Conservation (phyloP, 2,888 invertebrate genomes). For the Parelbella ahira region DNA sequence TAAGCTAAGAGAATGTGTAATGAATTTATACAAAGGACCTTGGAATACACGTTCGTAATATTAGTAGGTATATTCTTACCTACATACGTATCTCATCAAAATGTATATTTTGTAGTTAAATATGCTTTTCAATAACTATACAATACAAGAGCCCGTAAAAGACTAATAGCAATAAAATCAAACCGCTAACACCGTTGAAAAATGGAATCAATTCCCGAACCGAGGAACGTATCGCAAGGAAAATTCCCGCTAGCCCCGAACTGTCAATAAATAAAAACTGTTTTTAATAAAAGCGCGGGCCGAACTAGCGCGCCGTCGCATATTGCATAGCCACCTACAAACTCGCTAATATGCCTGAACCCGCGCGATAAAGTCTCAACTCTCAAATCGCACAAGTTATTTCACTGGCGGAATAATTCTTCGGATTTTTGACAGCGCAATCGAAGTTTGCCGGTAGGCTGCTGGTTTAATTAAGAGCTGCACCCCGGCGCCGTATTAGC, state of each 20-base stretch:
- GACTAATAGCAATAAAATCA: conserved; percentile 5
- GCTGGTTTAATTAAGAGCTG: conserved; percentile 72
- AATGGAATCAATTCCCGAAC: conserved; percentile 29
- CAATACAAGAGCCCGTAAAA: too few relatives aligned
- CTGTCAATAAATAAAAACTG: conserved; percentile 71
- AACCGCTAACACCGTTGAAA: conserved; percentile 14
- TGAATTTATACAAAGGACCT: too few relatives aligned
- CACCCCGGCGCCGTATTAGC: conserved; percentile 53
- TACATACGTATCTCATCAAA: too few relatives aligned
- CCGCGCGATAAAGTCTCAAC: conserved; percentile 73
- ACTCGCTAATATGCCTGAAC: conserved; percentile 78
- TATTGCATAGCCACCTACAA: conserved; percentile 73
- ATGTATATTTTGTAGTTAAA: too few relatives aligned
- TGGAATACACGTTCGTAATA: too few relatives aligned
- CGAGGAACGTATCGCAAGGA: conserved; percentile 42
- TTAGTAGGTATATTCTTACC: too few relatives aligned
- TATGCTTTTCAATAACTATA: too few relatives aligned
- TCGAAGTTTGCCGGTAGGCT: conserved; percentile 77
- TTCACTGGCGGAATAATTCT: conserved; percentile 76
- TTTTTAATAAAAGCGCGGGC: conserved; percentile 72
- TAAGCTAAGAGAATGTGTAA: neutral
- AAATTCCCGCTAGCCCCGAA: conserved; percentile 50
- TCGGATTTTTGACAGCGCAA: conserved; percentile 80
- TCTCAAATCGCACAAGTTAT: conserved; percentile 77
- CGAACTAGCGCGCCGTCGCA: conserved; percentile 58